phyloP scores from a whole-genome alignment of 1,140 invertebrate species.

The Arctopsyche grandis region DNA sequence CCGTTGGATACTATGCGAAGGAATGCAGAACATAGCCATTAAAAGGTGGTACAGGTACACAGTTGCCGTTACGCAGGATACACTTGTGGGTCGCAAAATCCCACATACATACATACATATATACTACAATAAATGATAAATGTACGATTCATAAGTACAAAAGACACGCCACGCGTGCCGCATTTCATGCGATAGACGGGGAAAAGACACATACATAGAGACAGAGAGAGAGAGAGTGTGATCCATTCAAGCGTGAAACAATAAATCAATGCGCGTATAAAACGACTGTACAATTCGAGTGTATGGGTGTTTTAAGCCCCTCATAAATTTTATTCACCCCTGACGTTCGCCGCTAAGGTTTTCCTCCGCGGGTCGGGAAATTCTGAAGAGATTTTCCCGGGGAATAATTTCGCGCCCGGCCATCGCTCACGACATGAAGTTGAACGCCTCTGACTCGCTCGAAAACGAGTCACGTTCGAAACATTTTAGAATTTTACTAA shows the following conservation, averaged over 20 bases:
- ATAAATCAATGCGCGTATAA: constrained; percentile 22
- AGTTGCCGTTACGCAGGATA: constrained; percentile 1
- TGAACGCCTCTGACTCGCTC: no score
- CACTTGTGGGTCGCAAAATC: constrained; percentile 9
- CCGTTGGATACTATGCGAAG: constrained; percentile 19
- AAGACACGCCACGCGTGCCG: no score
- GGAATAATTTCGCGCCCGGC: no score
- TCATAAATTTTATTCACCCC: constrained; percentile 13
- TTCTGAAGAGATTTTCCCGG: no score
- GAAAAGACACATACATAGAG: background rate
- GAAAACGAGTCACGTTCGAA: no score
- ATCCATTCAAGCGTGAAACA: constrained; percentile 10
- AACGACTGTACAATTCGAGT: background rate
- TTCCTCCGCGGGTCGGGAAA: background rate
- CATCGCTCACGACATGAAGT: no score
- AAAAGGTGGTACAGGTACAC: constrained; percentile 6
- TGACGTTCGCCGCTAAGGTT: background rate
- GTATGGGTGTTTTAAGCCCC: constrained; percentile 8
- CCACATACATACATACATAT: no score
- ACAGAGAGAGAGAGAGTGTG: background rate
- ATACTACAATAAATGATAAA: no score
- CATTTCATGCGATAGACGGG: no score
- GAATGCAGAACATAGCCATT: constrained; percentile 30
- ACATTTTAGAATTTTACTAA: no score
- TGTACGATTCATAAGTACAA: no score